These are phyloP conservation scores for Agonopterix heracliana DNA, from an alignment of 2,888 invertebrate species.

Conservation along the genomic window DNA sequence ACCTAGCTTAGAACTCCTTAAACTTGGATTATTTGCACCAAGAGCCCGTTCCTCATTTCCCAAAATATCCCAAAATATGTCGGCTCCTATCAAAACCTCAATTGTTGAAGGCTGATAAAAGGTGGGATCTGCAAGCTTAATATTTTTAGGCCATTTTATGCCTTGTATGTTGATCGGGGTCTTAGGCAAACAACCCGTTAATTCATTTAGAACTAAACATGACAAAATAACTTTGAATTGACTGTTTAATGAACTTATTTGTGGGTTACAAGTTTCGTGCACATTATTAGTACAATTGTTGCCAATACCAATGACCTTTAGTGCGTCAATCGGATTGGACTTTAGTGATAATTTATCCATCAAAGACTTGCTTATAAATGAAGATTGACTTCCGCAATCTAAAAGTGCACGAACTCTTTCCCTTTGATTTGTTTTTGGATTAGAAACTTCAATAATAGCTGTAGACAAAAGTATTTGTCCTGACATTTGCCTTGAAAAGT, in stretches of 20 bases:
- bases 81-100: slow-evolving; percentile 11
- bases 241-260: slow-evolving; percentile 9
- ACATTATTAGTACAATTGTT: slow-evolving; percentile 5
- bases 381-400: too few species aligned
- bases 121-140: slow-evolving; percentile 14
- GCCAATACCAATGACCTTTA: too few species aligned
- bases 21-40: slow-evolving; percentile 14
- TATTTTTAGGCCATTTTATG: slow-evolving; percentile 11
- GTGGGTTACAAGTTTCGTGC: slow-evolving; percentile 10
- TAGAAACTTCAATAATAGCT: slow-evolving; percentile 12
- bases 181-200: slow-evolving; percentile 13
- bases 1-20: slow-evolving; percentile 17
- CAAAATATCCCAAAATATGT: slow-evolving; percentile 20
- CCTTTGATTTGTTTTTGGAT: slow-evolving; percentile 10
- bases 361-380: too few species aligned
- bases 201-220: slow-evolving; percentile 16
- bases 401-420: slow-evolving; percentile 6
- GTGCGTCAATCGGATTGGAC: too few species aligned
- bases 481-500: not conserved
- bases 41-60: slow-evolving; percentile 16
- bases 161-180: slow-evolving; percentile 2
- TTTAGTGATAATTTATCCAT: too few species aligned
- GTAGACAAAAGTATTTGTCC: slow-evolving; percentile 11
- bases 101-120: slow-evolving; percentile 11
- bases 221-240: slow-evolving; percentile 9